Percentiles rank a stretch among this genome's conserved stretches.
phyloP scores from a whole-genome alignment of 2,888 invertebrate species.

The Eumerus sabulonum region DNA sequence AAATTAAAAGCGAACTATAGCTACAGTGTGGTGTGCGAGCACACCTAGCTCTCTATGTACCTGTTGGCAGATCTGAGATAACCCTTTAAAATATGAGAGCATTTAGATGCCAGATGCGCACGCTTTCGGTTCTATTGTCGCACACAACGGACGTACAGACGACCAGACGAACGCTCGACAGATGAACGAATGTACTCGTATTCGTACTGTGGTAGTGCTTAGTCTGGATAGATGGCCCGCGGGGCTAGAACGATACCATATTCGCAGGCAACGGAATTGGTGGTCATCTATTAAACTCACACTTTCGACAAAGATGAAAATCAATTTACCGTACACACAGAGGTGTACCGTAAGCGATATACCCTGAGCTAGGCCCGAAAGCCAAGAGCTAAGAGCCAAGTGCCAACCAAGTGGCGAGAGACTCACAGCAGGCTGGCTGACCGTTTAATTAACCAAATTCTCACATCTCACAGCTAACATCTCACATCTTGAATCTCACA shows the following conservation, averaged over 20 bases:
- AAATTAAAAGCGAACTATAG: constrained; percentile 67
- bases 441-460: constrained; percentile 69
- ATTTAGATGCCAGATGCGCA: constrained; percentile 69
- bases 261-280: constrained; percentile 22
- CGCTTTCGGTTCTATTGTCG: constrained; percentile 67
- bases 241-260: constrained; percentile 26
- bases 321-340: constrained; percentile 63
- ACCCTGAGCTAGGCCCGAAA: not conserved
- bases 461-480: constrained; percentile 39
- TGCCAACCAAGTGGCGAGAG: constrained; percentile 1
- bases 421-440: constrained; percentile 63
- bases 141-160: constrained; percentile 6
- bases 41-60: constrained; percentile 68
- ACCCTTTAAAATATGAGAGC: constrained; percentile 68
- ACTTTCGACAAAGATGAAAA: constrained; percentile 67
- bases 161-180: not conserved
- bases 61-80: constrained; percentile 68
- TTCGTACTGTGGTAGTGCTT: no score
- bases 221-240: not conserved
- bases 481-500: no score
- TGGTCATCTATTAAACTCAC: constrained; percentile 68
- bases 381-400: not conserved
- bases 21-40: constrained; percentile 22
- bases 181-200: constrained; percentile 7
- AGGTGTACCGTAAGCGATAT: constrained; percentile 56